Conservation (phyloP, 2,888 invertebrate species). For the Chrysolina oricalcia region DNA sequence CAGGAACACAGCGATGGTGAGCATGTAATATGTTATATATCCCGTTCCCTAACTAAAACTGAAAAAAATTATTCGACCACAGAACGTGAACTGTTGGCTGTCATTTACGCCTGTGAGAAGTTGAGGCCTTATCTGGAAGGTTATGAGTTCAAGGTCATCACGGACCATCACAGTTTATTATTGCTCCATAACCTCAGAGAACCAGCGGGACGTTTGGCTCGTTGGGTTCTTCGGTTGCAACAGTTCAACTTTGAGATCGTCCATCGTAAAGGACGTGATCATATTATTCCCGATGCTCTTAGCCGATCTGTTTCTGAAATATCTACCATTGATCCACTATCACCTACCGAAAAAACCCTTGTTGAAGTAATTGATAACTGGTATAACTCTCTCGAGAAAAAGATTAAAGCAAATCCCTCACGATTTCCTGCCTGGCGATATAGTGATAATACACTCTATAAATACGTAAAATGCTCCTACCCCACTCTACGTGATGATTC, state of each 20-base stretch:
- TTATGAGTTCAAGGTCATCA: conserved; percentile 45
- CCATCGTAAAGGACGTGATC: conserved; percentile 38
- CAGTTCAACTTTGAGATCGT: conserved; percentile 51
- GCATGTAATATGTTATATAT: conserved; percentile 39
- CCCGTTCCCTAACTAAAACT: conserved; percentile 35
- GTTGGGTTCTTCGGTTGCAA: conserved; percentile 39
- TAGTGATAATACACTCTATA: no score
- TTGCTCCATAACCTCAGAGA: conserved; percentile 42
- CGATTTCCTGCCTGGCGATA: no score
- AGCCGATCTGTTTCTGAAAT: conserved; percentile 15
- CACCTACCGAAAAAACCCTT: no score
- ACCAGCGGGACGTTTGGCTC: conserved; percentile 31
- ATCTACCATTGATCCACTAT: neutral
- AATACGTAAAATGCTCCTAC: no score
- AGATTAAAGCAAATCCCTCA: no score
- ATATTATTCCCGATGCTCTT: conserved; percentile 44
- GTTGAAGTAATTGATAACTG: no score
- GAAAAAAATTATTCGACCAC: conserved; percentile 46
- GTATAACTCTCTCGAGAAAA: no score
- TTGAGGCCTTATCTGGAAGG: conserved; percentile 47
- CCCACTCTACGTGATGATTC: no score
- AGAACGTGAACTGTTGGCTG: conserved; percentile 41
- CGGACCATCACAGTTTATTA: conserved; percentile 42
- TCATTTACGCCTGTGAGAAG: conserved; percentile 45
- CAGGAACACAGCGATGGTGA: conserved; percentile 41